Conservation (phyloP, 2,888 invertebrate genomes). For the Teleiodes luculella region DNA sequence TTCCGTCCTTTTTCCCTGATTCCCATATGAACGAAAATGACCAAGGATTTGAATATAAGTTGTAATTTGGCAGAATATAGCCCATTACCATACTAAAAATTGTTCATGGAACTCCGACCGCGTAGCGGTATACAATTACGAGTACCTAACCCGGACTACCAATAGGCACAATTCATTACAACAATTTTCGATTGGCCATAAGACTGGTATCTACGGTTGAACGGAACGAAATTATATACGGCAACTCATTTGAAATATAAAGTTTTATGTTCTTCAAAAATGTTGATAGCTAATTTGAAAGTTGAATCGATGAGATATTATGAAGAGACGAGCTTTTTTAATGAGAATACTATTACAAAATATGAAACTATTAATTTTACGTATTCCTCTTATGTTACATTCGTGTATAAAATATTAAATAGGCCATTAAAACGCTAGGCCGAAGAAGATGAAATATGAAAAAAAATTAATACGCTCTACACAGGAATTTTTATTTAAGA, state of each 20-base stretch:
- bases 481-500: too few species aligned
- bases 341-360: too few species aligned
- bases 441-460: neutral
- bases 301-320: neutral
- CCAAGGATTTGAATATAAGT: too few species aligned
- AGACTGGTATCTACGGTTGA: neutral
- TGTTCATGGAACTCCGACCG: constrained; percentile 45
- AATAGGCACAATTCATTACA: neutral
- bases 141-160: constrained; percentile 2
- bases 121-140: constrained; percentile 37
- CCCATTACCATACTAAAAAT: constrained; percentile 46
- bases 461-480: too few species aligned
- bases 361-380: too few species aligned
- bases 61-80: too few species aligned
- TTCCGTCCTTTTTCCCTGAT: too few species aligned
- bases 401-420: too few species aligned
- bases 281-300: constrained; percentile 2
- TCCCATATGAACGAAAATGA: too few species aligned
- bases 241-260: neutral
- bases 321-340: too few species aligned
- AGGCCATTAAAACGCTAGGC: neutral
- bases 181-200: neutral
- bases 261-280: constrained; percentile 4
- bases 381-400: too few species aligned
- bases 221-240: neutral